A percentile compares a stretch with the other conserved stretches of the same genome.
These are phyloP conservation scores for Lepidurus apus DNA, from an alignment of 1,140 invertebrate genomes.

Conservation along the genomic window DNA sequence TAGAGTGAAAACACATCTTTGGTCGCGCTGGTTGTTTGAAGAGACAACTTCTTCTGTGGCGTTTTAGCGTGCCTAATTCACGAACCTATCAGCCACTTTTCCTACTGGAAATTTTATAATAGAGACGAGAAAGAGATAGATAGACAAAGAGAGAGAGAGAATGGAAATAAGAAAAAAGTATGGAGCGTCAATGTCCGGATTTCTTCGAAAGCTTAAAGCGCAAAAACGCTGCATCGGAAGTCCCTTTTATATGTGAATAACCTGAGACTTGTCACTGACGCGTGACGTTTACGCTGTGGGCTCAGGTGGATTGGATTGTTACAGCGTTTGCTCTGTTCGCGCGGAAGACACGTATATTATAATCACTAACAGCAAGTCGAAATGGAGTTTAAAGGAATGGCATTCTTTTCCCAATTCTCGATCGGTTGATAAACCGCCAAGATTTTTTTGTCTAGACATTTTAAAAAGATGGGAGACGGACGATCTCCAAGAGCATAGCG, in stretches of 20 bases:
- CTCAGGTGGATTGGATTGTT: background rate
- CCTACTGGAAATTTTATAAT: slow-evolving; percentile 2
- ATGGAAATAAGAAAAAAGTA: background rate
- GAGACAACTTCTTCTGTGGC: slow-evolving; percentile 4
- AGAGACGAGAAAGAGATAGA: background rate
- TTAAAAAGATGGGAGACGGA: background rate
- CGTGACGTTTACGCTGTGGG: slow-evolving; percentile 5
- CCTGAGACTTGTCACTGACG: slow-evolving; percentile 12
- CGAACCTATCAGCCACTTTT: background rate
- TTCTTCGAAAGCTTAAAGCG: background rate
- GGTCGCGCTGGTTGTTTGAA: slow-evolving; percentile 10
- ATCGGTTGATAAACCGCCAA: background rate
- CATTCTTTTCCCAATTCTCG: background rate
- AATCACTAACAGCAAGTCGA: background rate
- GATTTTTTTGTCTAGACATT: background rate
- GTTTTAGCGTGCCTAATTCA: background rate
- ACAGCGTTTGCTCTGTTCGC: background rate
- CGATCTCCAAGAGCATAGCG: background rate
- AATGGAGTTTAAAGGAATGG: background rate
- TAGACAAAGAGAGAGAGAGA: background rate
- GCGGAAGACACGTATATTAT: slow-evolving; percentile 3
- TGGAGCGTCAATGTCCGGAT: background rate
- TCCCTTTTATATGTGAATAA: slow-evolving; percentile 15
- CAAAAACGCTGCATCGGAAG: background rate
- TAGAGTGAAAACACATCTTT: slow-evolving; percentile 4